Conservation (phyloP, 2,113 vertebrate species). For the Motacilla tschutschensis region DNA sequence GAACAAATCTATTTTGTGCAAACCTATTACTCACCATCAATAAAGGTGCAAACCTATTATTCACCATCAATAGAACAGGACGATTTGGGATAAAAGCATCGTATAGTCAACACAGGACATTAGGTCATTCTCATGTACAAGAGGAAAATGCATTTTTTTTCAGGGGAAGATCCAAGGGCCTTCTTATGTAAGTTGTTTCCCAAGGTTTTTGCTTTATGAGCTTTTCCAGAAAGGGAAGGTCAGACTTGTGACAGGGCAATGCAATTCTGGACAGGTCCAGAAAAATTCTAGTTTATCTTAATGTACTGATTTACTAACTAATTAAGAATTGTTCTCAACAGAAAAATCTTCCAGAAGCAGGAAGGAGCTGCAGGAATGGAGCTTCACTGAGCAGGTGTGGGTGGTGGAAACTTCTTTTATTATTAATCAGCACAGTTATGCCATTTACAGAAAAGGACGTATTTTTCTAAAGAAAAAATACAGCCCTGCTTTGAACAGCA, state of each 20-base stretch:
- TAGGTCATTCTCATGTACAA: background rate
- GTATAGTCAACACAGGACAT: no score
- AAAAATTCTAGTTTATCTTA: background rate
- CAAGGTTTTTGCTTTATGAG: background rate
- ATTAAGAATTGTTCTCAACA: background rate
- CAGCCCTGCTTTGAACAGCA: background rate
- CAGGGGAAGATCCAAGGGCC: background rate
- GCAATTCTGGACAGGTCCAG: background rate
- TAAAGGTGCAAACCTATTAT: no score
- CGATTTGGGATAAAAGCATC: no score
- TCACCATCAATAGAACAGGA: no score
- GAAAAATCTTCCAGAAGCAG: slow-evolving; percentile 6
- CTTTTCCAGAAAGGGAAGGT: background rate
- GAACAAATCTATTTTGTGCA: no score
- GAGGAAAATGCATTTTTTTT: background rate
- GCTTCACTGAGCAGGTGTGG: slow-evolving; percentile 50
- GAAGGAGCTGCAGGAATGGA: slow-evolving; percentile 28
- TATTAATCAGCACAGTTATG: slow-evolving; percentile 56
- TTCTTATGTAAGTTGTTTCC: background rate
- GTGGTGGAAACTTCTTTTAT: slow-evolving; percentile 56
- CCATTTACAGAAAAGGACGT: slow-evolving; percentile 61
- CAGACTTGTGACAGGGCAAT: background rate
- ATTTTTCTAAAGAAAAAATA: slow-evolving; percentile 30
- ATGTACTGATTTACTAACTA: background rate
- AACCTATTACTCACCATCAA: no score